Percentiles rank a stretch among this genome's conserved stretches.
Evolutionary conservation across 2,888 invertebrate genomes (phyloP).

Genomic region (Oscheius sp.): DNA sequence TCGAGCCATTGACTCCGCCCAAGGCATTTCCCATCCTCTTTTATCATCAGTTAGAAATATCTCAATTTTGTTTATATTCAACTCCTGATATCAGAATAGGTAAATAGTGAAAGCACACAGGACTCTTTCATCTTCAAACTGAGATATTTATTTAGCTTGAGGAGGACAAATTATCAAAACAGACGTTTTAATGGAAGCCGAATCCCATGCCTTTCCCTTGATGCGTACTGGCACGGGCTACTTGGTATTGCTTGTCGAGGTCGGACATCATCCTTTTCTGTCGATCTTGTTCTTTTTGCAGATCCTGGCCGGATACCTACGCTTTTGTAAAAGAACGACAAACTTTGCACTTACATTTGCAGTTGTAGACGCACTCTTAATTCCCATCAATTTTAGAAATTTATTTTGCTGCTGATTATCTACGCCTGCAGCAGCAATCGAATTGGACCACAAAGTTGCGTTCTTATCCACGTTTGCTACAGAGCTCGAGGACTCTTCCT

Average conservation of each 20-base stretch:
- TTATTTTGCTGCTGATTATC: constrained; percentile 46
- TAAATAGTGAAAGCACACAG: not conserved
- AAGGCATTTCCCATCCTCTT: constrained; percentile 11
- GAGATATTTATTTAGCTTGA: not conserved
- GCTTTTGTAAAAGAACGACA: not conserved
- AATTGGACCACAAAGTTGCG: constrained; percentile 49
- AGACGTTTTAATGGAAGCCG: constrained; percentile 38
- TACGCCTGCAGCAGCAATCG: constrained; percentile 53
- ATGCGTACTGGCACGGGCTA: constrained; percentile 49
- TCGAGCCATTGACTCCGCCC: not conserved
- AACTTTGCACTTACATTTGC: not conserved
- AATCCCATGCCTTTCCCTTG: constrained; percentile 51
- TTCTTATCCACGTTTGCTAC: constrained; percentile 27
- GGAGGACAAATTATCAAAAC: not conserved
- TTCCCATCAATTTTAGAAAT: constrained; percentile 44
- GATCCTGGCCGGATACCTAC: not conserved
- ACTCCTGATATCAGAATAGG: not conserved
- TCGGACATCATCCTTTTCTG: constrained; percentile 47
- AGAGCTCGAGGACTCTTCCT: not conserved
- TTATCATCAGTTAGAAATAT: not conserved
- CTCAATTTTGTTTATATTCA: not conserved
- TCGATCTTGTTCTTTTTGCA: constrained; percentile 37
- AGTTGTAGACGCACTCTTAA: constrained; percentile 20
- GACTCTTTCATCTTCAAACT: not conserved
- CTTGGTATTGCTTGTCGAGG: constrained; percentile 50